Base-by-base conservation (phyloP, 2,113 vertebrate species). In the Corythornis vintsioides region DNA sequence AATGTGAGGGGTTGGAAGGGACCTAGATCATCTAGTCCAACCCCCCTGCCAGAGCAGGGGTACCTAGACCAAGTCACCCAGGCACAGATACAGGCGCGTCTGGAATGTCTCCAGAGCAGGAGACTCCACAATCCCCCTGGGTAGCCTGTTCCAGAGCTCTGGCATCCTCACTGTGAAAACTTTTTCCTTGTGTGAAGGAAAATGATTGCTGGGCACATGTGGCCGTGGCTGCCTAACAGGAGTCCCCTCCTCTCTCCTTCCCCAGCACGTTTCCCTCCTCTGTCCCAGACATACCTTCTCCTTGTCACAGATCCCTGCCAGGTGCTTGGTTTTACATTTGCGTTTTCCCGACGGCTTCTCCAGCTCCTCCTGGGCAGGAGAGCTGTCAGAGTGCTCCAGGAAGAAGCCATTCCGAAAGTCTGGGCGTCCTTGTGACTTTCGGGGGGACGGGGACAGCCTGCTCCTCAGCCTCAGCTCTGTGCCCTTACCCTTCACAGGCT, bases 311-410 rank as follows among this genome's bases (percentile, higher is more conserved):
- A 97, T 69, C 28, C 98, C 98, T 83, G 97, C 95, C 81, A 99
- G 95, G 95, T 99, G 99, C 91, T 99, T 99, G 96, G 98, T 99
- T 97, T 99, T 99, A 97, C 99, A 99, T 96, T 99, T 99, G 90
- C 99, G 98, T 95, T 99, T 99, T 96, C 99, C 99, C 79, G 99
- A 98, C 75, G 99, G 99, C 89, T 99, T 99, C 95, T 99, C 98
- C 31, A 94, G 96, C 91, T 96, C 96, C 86, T 98, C 98, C 35
- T 98, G 97, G 77, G 94, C 96, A 3, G 97, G 87, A 88, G 98
- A 98, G 29, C 97, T 96, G 50, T 96, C 92, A 0, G 97, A 92
- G 86, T 96, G 97, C 86, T 96, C 97, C 94, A 97, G 88, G 78
- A 97, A 97, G 86, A 98, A 98, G 90, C 97, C 97, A 67, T 98